These are phyloP conservation scores for Botia almorhae DNA, from an alignment of 2,797 vertebrate species.

Conservation along the genomic window DNA sequence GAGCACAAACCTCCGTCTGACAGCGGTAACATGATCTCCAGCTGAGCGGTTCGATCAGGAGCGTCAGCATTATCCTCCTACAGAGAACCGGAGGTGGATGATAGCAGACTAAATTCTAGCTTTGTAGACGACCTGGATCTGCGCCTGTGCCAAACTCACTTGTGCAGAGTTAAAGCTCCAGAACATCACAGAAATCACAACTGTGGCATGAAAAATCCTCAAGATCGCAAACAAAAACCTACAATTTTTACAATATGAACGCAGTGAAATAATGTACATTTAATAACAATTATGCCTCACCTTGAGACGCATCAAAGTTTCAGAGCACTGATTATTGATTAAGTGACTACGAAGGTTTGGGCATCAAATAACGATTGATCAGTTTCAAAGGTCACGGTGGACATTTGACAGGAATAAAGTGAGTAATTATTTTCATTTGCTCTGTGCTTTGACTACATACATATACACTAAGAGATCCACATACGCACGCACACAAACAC, in stretches of 20 bases:
- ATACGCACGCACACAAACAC: neutral
- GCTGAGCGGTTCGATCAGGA: slow-evolving; percentile 19
- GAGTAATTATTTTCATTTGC: slow-evolving; percentile 64
- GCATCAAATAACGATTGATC: slow-evolving; percentile 58
- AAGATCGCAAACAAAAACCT: neutral
- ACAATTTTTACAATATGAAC: neutral
- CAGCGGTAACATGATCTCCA: slow-evolving; percentile 40
- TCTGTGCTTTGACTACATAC: slow-evolving; percentile 5
- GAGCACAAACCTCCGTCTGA: slow-evolving; percentile 24
- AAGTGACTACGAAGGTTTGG: slow-evolving; percentile 19
- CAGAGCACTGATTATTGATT: slow-evolving; percentile 1
- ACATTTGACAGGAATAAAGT: slow-evolving; percentile 58
- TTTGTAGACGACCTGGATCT: neutral
- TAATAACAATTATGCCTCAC: slow-evolving; percentile 21
- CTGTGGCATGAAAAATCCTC: neutral
- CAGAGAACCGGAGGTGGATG: slow-evolving; percentile 2
- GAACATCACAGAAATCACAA: neutral
- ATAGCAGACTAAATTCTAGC: neutral
- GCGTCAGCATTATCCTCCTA: slow-evolving; percentile 32
- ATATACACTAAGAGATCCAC: neutral
- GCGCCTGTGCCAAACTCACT: slow-evolving; percentile 1
- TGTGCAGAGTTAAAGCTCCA: neutral
- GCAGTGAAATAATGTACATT: neutral
- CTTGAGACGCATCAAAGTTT: slow-evolving; percentile 7
- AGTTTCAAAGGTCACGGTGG: slow-evolving; percentile 63